Evolutionary conservation across 2,113 vertebrate species (phyloP), one percentile per base, ranked within the genome.

Genomic region (Xiphophorus couchianus): DNA sequence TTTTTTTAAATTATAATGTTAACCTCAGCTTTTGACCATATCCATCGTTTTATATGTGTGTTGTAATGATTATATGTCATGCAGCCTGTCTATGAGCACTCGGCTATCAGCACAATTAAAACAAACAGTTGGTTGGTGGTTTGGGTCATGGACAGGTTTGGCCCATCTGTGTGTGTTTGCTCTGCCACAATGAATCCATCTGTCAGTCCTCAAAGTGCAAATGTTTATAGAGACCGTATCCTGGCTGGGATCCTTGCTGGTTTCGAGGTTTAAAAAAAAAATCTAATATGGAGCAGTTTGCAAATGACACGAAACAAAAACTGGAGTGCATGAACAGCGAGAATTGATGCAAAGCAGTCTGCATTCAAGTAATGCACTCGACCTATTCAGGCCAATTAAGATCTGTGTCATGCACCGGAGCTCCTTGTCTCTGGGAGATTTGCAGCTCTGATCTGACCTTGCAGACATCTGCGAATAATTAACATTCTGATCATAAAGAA

Each of bases 391-490:
- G 62, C 66, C 78, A 83, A 86, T 91, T 84, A 85, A 66, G 61
- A 83, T 75, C n/a, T 71, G 60, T 84, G 79, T 62, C 75, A 76
- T 60, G 66, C 27, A 51, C 63, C 76, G 71, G 73, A 31, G n/a
- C 73, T 54, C 70, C 29, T 15, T 31, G 75, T 62, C 77, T 71
- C 60, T 48, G 28, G 3, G 39, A 74, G 62, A 35, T 17, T 37
- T 76, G 62, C 80, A 54, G 64, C 48, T 71, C 78, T 84, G 77
- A 66, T 82, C 75, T 94, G 94, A 94, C 94, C 94, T 94, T 94
- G 93, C 89, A 80, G 87, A 71, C 37, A 51, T 80, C 83, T 77
- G 65, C 58, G 77, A 81, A 14, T 19, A 76, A 73, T 69, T 3
- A 15, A 33, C n/a, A 54, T 27, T 63, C 27, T 29, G 37, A 61